Evolutionary conservation across 2,888 invertebrate species (phyloP).

Genomic region (Drosophila leonis): DNA sequence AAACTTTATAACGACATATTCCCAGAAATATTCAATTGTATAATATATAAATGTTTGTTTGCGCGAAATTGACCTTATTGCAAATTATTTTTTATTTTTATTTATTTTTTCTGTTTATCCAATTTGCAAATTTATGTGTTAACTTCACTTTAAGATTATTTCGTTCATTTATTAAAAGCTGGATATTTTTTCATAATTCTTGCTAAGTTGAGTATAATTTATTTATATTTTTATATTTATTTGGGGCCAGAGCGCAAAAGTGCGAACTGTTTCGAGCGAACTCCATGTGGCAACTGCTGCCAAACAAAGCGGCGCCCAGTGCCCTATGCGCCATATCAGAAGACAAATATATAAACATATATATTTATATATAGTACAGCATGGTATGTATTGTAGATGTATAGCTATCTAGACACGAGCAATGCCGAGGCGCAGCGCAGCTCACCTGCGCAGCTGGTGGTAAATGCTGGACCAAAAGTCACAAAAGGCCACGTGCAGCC

Average conservation of each 20-base stretch:
- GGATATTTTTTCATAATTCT: neutral
- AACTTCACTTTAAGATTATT: neutral
- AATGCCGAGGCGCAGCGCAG: slow-evolving; percentile 31
- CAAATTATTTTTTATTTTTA: neutral
- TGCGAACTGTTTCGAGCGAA: slow-evolving; percentile 57
- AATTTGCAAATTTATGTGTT: neutral
- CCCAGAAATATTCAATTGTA: neutral
- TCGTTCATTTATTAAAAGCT: neutral
- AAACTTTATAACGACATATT: slow-evolving; percentile 12
- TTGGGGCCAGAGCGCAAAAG: slow-evolving; percentile 8
- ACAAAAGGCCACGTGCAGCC: slow-evolving; percentile 74
- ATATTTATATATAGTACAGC: neutral
- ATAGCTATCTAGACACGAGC: slow-evolving; percentile 10
- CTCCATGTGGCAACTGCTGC: slow-evolving; percentile 65
- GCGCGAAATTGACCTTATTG: neutral
- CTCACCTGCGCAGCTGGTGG: slow-evolving; percentile 82
- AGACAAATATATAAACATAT: neutral
- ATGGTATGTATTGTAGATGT: neutral
- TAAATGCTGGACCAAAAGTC: slow-evolving; percentile 54
- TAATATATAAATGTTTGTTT: neutral
- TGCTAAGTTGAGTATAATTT: neutral
- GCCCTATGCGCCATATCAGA: slow-evolving; percentile 12
- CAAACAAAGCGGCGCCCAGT: slow-evolving; percentile 19
- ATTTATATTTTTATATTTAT: neutral
- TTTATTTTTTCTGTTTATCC: neutral